Percentiles rank a stretch among this genome's conserved stretches.
phyloP scores from a whole-genome alignment of 2,888 invertebrate genomes.

The Nycteola revayana region DNA sequence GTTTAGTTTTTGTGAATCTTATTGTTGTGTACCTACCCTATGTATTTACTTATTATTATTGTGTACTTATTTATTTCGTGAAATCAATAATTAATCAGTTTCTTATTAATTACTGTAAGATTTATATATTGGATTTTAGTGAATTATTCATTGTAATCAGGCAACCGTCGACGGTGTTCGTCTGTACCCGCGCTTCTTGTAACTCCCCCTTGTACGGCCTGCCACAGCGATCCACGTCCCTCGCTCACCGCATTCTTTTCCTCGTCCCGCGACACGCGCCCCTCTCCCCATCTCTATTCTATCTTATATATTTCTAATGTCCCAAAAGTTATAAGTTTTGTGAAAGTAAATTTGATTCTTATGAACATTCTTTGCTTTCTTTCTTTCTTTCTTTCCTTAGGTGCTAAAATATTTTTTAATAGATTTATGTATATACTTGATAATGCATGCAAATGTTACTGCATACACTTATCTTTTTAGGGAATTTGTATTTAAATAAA shows the following conservation, averaged over 20 bases:
- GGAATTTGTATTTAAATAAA: conserved; percentile 15
- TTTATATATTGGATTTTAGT: conserved; percentile 14
- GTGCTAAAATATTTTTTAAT: conserved; percentile 15
- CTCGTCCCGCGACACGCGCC: conserved; percentile 15
- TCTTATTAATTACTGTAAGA: conserved; percentile 15
- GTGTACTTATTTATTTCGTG: conserved; percentile 15
- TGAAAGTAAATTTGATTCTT: conserved; percentile 15
- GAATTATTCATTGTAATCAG: conserved; percentile 16
- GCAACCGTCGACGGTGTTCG: conserved; percentile 15
- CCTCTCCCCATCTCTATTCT: conserved; percentile 15
- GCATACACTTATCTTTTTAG: conserved; percentile 15
- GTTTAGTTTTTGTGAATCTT: conserved; percentile 15
- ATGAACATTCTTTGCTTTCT: conserved; percentile 15
- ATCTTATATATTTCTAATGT: conserved; percentile 14
- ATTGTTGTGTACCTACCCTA: conserved; percentile 15
- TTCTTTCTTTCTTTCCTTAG: conserved; percentile 15
- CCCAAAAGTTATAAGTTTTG: conserved; percentile 15
- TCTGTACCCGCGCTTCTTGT: conserved; percentile 15
- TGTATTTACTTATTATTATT: conserved; percentile 14
- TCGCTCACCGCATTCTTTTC: conserved; percentile 16
- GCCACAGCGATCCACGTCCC: conserved; percentile 15
- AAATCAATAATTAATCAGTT: conserved; percentile 15
- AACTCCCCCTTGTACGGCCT: conserved; percentile 15
- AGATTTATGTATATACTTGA: conserved; percentile 16
- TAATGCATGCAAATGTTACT: conserved; percentile 15